phyloP scores from a whole-genome alignment of 2,797 vertebrate genomes.

The Acanthornis magna region DNA sequence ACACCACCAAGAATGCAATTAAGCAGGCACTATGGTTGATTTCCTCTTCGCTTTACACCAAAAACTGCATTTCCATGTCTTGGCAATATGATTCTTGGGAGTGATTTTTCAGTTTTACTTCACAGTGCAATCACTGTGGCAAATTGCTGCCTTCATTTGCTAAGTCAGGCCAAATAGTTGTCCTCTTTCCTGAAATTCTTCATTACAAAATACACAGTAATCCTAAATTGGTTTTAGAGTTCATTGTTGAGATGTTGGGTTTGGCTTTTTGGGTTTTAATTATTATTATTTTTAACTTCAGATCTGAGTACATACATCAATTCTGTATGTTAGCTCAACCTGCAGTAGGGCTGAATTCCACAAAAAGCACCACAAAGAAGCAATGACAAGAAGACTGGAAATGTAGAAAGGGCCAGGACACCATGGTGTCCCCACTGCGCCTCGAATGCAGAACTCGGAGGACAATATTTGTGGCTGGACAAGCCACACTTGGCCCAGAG shows the following conservation, averaged over 20 bases:
- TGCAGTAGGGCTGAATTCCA: neutral
- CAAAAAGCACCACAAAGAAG: neutral
- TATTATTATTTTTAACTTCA: neutral
- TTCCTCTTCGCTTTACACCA: neutral
- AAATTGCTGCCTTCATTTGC: neutral
- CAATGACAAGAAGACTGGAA: neutral
- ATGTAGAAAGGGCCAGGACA: neutral
- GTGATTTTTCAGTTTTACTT: neutral
- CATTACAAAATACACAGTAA: neutral
- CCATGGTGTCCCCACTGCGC: neutral
- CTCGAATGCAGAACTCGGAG: neutral
- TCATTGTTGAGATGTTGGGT: rapidly evolving
- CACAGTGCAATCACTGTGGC: neutral
- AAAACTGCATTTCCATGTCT: neutral
- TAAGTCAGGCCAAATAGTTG: neutral
- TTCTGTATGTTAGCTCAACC: neutral
- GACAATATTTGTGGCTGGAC: neutral
- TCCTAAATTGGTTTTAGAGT: neutral
- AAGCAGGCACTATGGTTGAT: rapidly evolving
- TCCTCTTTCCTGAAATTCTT: neutral
- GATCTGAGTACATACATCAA: neutral
- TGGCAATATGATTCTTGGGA: neutral
- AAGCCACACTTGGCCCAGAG: neutral
- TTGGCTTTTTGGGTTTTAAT: neutral
- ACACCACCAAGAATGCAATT: neutral